Conservation (phyloP, 2,797 vertebrate genomes). For the Hemibagrus guttatus region DNA sequence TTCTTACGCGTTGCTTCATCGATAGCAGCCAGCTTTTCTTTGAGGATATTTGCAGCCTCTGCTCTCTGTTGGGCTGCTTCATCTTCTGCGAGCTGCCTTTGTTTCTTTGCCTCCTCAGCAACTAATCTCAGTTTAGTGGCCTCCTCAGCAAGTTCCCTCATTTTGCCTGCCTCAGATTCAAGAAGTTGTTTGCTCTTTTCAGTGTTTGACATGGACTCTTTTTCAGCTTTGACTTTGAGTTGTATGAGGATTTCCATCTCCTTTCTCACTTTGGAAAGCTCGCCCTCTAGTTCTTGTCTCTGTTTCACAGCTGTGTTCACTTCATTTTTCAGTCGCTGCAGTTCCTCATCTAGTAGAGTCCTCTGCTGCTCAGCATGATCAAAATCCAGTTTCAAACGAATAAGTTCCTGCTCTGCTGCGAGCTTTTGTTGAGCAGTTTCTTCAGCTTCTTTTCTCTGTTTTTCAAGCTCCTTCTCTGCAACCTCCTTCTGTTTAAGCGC, state of each 20-base stretch:
- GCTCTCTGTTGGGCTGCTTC: conserved; percentile 85
- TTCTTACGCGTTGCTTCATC: conserved; percentile 87
- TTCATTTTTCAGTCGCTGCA: conserved; percentile 86
- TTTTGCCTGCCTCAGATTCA: conserved; percentile 85
- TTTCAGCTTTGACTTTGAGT: conserved; percentile 84
- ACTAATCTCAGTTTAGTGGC: conserved; percentile 84
- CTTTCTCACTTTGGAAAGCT: conserved; percentile 85
- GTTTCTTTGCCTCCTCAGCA: conserved; percentile 89
- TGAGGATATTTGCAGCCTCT: conserved; percentile 89
- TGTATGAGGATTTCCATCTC: conserved; percentile 91
- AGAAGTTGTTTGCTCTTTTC: conserved; percentile 94
- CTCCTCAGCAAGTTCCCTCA: conserved; percentile 92
- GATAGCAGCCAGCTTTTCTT: conserved; percentile 91
- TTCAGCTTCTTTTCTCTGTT: conserved; percentile 85
- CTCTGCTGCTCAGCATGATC: conserved; percentile 91
- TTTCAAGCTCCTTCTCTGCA: conserved; percentile 91
- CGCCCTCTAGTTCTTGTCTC: conserved; percentile 86
- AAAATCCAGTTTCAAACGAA: conserved; percentile 87
- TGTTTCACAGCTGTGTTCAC: conserved; percentile 80
- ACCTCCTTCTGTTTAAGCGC: conserved; percentile 89
- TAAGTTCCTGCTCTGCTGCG: conserved; percentile 88
- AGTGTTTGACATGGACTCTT: conserved; percentile 82
- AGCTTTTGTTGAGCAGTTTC: conserved; percentile 89
- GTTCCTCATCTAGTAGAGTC: conserved; percentile 87
- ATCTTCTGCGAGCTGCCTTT: conserved; percentile 88